Evolutionary conservation across 1,140 invertebrate genomes (phyloP).

Genomic region (Drosophila bocqueti): DNA sequence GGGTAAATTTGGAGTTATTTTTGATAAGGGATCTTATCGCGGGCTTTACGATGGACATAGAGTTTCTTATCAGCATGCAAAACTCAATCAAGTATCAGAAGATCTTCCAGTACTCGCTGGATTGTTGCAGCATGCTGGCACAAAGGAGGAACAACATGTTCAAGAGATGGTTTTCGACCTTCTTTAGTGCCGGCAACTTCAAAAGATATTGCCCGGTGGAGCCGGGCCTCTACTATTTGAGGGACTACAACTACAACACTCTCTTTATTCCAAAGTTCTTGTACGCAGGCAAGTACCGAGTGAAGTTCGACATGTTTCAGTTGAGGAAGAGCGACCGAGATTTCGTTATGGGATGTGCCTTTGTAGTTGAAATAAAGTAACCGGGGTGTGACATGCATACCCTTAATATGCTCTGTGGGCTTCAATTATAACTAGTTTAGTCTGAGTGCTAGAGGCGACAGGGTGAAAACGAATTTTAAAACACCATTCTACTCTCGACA

Average conservation of each 20-base stretch:
- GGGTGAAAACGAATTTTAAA: background rate
- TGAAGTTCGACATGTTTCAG: conserved; percentile 36
- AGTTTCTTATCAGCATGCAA: conserved; percentile 44
- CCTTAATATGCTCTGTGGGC: background rate
- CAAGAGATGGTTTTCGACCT: conserved; percentile 46
- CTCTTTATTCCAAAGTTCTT: conserved; percentile 49
- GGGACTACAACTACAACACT: conserved; percentile 42
- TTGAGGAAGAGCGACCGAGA: conserved; percentile 8
- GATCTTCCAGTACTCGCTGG: conserved; percentile 55
- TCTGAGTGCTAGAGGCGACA: conserved; percentile 9
- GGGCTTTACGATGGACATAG: conserved; percentile 48
- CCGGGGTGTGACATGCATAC: background rate
- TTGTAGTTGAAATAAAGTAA: conserved; percentile 51
- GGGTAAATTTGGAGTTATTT: conserved; percentile 41
- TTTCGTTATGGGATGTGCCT: conserved; percentile 36
- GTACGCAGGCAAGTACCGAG: conserved; percentile 29
- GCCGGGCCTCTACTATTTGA: conserved; percentile 36
- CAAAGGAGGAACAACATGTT: conserved; percentile 51
- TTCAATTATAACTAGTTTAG: conserved; percentile 37
- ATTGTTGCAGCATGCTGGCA: conserved; percentile 56
- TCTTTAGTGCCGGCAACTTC: conserved; percentile 44
- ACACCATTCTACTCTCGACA: conserved; percentile 22
- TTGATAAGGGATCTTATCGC: conserved; percentile 24
- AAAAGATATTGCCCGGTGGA: conserved; percentile 38
- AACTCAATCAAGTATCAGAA: conserved; percentile 47